Evolutionary conservation across 2,888 invertebrate species (phyloP).

Genomic region (Drosophila greeni): DNA sequence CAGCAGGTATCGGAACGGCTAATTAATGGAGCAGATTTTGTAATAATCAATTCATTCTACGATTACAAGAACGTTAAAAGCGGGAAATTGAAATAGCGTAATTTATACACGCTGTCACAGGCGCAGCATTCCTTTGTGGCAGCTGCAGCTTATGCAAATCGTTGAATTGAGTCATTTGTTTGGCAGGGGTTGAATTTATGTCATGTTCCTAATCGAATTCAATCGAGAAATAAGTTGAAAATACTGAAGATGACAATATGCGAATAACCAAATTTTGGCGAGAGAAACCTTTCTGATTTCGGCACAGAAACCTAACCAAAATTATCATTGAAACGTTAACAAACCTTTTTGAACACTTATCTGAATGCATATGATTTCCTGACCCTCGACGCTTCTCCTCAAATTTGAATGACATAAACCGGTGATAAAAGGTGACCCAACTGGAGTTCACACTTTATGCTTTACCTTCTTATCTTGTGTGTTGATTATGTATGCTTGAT

Average conservation of each 20-base stretch:
- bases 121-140: slow-evolving; percentile 43
- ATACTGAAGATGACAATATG: neutral
- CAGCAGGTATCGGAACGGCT: slow-evolving; percentile 39
- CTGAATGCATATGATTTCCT: slow-evolving; percentile 5
- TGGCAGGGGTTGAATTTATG: slow-evolving; percentile 5
- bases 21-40: slow-evolving; percentile 50
- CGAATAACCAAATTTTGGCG: neutral
- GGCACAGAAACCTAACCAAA: neutral
- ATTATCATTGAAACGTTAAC: neutral
- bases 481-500: slow-evolving; percentile 13
- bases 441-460: slow-evolving; percentile 48
- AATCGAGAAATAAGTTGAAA: neutral
- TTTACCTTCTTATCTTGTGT: slow-evolving; percentile 21
- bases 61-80: neutral
- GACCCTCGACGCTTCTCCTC: slow-evolving; percentile 19
- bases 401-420: slow-evolving; percentile 47
- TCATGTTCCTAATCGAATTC: neutral
- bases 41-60: neutral
- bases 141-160: slow-evolving; percentile 66
- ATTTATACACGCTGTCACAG: slow-evolving; percentile 46
- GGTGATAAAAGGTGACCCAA: slow-evolving; percentile 42
- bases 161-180: neutral
- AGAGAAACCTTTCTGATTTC: neutral
- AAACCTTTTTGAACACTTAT: neutral
- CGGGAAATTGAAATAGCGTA: neutral